phyloP scores from a whole-genome alignment of 2,888 invertebrate genomes.

The Nephrotoma guestfalica region DNA sequence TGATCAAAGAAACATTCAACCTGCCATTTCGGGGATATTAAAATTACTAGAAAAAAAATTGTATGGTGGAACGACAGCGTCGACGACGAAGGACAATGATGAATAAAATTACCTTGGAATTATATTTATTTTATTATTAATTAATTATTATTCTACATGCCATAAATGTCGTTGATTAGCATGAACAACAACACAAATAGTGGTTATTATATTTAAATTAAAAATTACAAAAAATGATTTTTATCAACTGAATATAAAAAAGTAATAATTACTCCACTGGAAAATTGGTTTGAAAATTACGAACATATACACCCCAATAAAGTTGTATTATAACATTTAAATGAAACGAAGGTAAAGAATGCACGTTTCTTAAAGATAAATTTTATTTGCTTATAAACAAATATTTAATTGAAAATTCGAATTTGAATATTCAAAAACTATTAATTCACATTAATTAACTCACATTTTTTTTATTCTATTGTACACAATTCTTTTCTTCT shows the following conservation, averaged over 20 bases:
- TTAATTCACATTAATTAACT: neutral
- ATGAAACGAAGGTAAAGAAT: neutral
- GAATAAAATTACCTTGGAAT: neutral
- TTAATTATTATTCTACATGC: slow-evolving; percentile 2
- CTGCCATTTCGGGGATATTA: neutral
- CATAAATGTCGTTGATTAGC: slow-evolving; percentile 4
- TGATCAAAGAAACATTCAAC: neutral
- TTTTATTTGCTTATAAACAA: neutral
- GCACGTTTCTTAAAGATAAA: neutral
- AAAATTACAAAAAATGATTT: neutral
- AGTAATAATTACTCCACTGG: neutral
- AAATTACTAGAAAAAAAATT: neutral
- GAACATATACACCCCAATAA: neutral
- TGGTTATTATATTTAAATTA: neutral
- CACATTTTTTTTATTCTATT: neutral
- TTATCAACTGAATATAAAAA: neutral
- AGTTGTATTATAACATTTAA: neutral
- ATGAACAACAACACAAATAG: neutral
- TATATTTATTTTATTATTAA: neutral
- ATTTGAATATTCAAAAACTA: neutral
- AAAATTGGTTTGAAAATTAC: neutral
- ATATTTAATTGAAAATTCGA: neutral
- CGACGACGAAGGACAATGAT: neutral
- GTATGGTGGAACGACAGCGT: neutral
- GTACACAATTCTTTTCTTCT: neutral